Evolutionary conservation across 2,797 vertebrate genomes (phyloP).

Genomic region (Cossypha dichroa): DNA sequence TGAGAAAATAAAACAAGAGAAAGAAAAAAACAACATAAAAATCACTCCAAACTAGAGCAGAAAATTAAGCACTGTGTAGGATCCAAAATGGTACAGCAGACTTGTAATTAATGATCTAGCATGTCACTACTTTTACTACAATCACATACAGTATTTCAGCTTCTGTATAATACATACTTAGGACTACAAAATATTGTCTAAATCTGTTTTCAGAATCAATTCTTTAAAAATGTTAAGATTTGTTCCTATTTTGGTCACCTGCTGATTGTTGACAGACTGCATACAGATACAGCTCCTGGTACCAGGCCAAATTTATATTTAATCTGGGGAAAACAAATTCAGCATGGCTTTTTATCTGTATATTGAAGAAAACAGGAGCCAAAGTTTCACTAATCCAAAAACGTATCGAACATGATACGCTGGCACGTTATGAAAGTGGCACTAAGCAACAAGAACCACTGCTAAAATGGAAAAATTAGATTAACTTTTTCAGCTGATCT

Average conservation of each 20-base stretch:
- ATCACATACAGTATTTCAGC: background rate
- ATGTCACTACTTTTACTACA: background rate
- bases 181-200: background rate
- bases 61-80: background rate
- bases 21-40: background rate
- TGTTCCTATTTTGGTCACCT: background rate
- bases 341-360: background rate
- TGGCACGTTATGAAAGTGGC: background rate
- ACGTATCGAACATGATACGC: accelerated
- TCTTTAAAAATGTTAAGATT: background rate
- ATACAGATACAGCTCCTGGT: background rate
- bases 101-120: background rate
- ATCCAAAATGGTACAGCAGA: background rate
- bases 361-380: background rate
- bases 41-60: background rate
- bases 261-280: background rate
- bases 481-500: background rate
- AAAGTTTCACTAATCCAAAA: background rate
- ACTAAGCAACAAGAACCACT: background rate
- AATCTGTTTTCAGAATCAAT: background rate
- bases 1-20: background rate
- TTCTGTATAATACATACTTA: background rate
- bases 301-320: background rate
- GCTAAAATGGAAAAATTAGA: background rate
- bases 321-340: background rate